Evolutionary conservation across 2,888 invertebrate genomes (phyloP).

Genomic region (Ganaspis brasiliensis): DNA sequence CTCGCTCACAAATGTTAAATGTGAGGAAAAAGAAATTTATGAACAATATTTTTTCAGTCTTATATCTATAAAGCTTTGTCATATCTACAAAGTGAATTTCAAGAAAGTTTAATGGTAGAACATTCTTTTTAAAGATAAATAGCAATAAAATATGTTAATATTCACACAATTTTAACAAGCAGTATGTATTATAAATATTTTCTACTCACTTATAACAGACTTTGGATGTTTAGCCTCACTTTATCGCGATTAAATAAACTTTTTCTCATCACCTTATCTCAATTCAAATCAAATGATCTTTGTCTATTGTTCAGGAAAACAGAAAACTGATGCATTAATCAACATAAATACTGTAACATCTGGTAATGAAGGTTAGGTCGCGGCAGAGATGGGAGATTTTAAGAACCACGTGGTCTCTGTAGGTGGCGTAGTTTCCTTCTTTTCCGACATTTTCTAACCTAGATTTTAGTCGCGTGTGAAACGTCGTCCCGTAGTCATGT

Average conservation of each 20-base stretch:
- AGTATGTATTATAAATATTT: too few species aligned
- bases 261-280: slow-evolving; percentile 20
- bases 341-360: slow-evolving; percentile 10
- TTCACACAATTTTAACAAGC: too few species aligned
- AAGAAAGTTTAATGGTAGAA: background rate
- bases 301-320: background rate
- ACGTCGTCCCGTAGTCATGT: slow-evolving; percentile 61
- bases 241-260: background rate
- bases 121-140: too few species aligned
- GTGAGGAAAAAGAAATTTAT: too few species aligned
- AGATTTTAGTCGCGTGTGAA: slow-evolving; percentile 59
- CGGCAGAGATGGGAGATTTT: too few species aligned
- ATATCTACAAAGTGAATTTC: too few species aligned
- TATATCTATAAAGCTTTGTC: too few species aligned
- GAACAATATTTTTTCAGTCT: too few species aligned
- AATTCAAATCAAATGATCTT: slow-evolving; percentile 4
- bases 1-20: too few species aligned
- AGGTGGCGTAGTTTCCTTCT: background rate
- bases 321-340: slow-evolving; percentile 3
- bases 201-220: slow-evolving; percentile 6
- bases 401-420: background rate
- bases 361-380: too few species aligned
- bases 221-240: background rate
- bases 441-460: background rate
- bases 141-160: background rate